phyloP scores from a whole-genome alignment of 2,113 vertebrate genomes.

The Psittacus erithacus region DNA sequence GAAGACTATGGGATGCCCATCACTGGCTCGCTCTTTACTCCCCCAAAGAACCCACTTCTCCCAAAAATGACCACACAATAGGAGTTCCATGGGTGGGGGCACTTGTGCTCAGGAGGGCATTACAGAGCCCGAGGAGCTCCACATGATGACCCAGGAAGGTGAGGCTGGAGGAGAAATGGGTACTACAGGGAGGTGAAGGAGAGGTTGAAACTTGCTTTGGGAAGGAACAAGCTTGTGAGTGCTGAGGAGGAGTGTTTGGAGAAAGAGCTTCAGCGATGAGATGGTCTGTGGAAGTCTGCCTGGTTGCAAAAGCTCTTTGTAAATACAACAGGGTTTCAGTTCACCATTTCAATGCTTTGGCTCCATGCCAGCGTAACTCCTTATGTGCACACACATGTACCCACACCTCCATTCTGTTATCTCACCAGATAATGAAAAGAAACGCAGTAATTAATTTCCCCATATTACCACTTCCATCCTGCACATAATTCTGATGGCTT shows the following conservation, averaged over 20 bases:
- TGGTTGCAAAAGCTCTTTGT: neutral
- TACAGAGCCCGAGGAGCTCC: neutral
- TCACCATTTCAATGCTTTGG: neutral
- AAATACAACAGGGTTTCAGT: neutral
- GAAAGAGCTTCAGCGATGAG: neutral
- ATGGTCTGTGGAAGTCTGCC: neutral
- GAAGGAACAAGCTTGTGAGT: neutral
- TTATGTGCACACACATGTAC: neutral
- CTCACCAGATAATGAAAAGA: neutral
- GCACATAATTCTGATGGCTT: neutral
- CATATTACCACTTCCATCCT: neutral
- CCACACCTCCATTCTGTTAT: neutral
- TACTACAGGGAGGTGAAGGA: neutral
- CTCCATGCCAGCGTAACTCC: neutral
- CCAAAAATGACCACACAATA: neutral
- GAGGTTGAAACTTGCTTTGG: neutral
- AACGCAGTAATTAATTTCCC: neutral
- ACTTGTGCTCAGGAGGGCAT: neutral
- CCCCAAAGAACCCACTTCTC: neutral
- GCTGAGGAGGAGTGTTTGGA: neutral
- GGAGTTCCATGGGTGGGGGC: neutral
- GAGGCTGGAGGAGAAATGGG: neutral
- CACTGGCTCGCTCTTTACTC: neutral
- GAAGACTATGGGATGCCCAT: neutral
- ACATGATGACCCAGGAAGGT: neutral